Conservation (phyloP, 2,888 invertebrate genomes). For the Lutraria lutraria region DNA sequence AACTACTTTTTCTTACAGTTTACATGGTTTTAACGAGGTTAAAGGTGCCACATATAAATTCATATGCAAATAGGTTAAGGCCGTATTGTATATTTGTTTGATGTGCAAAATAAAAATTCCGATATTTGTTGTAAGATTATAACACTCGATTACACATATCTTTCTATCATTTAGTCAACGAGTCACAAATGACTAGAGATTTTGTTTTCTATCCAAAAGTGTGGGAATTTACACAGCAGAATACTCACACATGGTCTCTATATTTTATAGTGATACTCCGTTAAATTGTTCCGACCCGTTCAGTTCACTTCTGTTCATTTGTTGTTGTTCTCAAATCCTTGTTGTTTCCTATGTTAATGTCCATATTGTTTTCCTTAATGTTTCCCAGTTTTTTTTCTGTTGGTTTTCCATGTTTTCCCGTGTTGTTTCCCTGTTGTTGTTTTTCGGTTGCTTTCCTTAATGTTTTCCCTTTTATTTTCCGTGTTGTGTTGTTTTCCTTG, state of each 20-base stretch:
- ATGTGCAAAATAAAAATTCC: background rate
- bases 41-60: background rate
- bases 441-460: too few relatives aligned
- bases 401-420: too few relatives aligned
- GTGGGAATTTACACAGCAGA: background rate
- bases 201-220: background rate
- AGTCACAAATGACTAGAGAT: background rate
- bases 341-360: too few relatives aligned
- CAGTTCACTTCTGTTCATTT: background rate
- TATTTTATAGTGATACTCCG: background rate
- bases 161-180: background rate
- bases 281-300: background rate
- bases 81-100: background rate
- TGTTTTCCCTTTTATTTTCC: too few relatives aligned
- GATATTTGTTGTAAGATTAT: background rate
- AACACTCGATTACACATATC: background rate
- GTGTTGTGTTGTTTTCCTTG: too few relatives aligned
- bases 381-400: too few relatives aligned
- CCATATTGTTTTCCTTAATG: too few relatives aligned
- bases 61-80: background rate
- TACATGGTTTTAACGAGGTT: slow-evolving; percentile 1
- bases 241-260: background rate
- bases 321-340: too few relatives aligned
- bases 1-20: background rate
- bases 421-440: too few relatives aligned